Evolutionary conservation across 2,797 vertebrate genomes (phyloP), one percentile per base, ranked within the genome.

Genomic region (Enteromius paludinosus): DNA sequence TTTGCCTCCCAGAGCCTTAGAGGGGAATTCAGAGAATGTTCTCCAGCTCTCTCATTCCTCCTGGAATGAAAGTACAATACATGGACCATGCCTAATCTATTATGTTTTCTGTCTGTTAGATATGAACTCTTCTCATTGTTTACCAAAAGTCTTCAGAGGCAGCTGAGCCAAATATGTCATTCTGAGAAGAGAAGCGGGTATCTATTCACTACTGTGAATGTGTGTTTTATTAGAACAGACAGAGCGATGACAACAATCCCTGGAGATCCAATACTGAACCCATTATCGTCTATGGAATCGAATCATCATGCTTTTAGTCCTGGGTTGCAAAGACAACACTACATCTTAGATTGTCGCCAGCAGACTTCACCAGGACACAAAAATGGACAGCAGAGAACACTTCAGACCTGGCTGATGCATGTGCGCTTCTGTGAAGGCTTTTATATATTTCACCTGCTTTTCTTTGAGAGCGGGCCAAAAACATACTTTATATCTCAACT

Each of bases 191-290:
- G 85, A 88, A 86, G 25, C 10, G 12, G 72, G 87, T 82, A 88
- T 88, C 84, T 54, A 33, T 23, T 77, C 38, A 18, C 73, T 71
- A 5, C 79, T 84, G 85, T 56, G 73, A 86, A 65, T 79, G 88
- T 83, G 59, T 83, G 85, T 87, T 89, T 85, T 83, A 82, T 87
- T 74, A 68, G 35, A 85, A 33, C 61, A 64, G 54, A 54, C 54
- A 69, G 49, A 49, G 72, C 15, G 30, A 49, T 75, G 81, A 81
- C 88, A 89, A 75, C 80, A 75, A 87, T 80, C 78, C 62, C 43
- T 79, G 85, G 87, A 87, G 74, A 81, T 79, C 65, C 83, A 47
- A 79, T 49, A 43, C 78, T 83, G 38, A 86, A 64, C 28, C 35
- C 71, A 52, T 49, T 78, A 30, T 78, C 14, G 17, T 49, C 18